Evolutionary conservation across 2,113 vertebrate species (phyloP).

Genomic region (Eptesicus fuscus): DNA sequence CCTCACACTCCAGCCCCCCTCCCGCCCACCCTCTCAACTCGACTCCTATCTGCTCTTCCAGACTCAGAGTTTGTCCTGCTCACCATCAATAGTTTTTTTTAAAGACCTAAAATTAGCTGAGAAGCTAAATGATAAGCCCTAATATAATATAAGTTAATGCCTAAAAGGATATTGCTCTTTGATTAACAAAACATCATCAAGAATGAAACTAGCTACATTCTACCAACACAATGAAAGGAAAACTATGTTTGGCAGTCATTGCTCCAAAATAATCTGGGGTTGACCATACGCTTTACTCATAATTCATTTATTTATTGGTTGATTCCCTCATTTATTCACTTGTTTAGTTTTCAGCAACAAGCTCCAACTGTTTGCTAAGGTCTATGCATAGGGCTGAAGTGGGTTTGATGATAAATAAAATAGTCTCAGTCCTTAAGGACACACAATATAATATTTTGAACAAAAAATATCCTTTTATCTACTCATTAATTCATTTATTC

Average conservation of each 20-base stretch:
- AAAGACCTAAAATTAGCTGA: background rate
- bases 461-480: background rate
- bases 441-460: background rate
- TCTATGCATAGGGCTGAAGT: background rate
- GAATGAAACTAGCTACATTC: background rate
- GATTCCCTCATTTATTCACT: background rate
- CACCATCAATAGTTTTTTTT: background rate
- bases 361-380: too few relatives aligned
- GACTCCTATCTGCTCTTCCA: background rate
- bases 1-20: background rate
- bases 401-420: background rate
- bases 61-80: background rate
- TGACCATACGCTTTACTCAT: background rate
- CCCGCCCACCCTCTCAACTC: background rate
- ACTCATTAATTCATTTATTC: background rate
- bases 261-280: background rate
- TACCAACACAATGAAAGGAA: background rate
- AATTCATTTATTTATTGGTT: background rate
- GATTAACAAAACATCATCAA: constrained; percentile 10
- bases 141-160: background rate
- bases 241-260: background rate
- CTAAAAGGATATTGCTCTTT: background rate
- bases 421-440: background rate
- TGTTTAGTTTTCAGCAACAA: background rate
- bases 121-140: background rate